These are phyloP conservation scores for Lasioglossum morio DNA, from an alignment of 2,888 invertebrate genomes.

Conservation along the genomic window DNA sequence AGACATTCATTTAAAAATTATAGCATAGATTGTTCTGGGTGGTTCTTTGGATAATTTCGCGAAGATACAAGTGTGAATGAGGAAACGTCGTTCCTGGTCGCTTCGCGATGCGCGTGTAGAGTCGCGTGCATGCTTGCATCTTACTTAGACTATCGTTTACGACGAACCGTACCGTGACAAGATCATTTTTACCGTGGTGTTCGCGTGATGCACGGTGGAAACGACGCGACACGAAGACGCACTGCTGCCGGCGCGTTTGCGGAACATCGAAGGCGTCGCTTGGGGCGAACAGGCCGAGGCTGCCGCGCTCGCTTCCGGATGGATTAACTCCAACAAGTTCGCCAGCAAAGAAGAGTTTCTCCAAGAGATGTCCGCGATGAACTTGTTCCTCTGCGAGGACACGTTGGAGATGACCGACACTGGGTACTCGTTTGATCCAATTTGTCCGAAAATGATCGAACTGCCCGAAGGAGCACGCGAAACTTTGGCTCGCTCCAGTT, in stretches of 20 bases:
- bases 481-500: slow-evolving; percentile 86
- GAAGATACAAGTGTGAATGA: background rate
- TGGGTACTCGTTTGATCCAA: slow-evolving; percentile 86
- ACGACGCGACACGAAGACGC: slow-evolving; percentile 84
- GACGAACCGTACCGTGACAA: background rate
- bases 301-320: slow-evolving; percentile 89
- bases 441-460: slow-evolving; percentile 87
- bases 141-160: background rate
- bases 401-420: slow-evolving; percentile 77
- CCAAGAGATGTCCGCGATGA: slow-evolving; percentile 84
- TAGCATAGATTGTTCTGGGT: background rate
- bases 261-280: slow-evolving; percentile 88
- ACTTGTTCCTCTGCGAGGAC: slow-evolving; percentile 85
- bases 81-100: background rate
- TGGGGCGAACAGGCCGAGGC: slow-evolving; percentile 84
- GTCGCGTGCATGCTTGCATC: background rate
- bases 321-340: slow-evolving; percentile 92
- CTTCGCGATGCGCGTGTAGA: background rate
- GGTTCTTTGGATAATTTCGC: background rate
- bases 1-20: too few relatives aligned
- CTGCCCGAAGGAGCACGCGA: slow-evolving; percentile 86
- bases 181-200: slow-evolving; percentile 20
- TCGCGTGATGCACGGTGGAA: background rate
- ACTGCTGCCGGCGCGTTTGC: slow-evolving; percentile 90
- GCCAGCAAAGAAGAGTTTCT: slow-evolving; percentile 85